Conservation (phyloP, 2,113 vertebrate genomes). For the Chrysemys picta region DNA sequence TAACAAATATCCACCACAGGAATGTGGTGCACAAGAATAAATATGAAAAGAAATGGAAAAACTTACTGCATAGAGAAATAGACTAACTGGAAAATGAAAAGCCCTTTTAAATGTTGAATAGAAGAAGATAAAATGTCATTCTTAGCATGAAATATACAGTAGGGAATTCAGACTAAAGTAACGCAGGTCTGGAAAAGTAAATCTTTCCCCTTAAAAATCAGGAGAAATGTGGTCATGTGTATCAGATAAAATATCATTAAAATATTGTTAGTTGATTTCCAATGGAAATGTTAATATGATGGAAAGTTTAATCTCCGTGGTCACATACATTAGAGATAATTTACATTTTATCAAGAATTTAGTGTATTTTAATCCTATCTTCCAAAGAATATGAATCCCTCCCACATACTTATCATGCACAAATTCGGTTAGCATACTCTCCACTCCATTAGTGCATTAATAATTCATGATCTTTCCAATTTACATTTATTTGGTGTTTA, state of each 20-base stretch:
- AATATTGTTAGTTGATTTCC: neutral
- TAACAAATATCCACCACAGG: neutral
- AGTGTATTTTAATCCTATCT: neutral
- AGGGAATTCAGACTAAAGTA: neutral
- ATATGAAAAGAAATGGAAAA: neutral
- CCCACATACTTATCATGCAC: neutral
- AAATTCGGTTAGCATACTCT: neutral
- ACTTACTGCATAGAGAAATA: neutral
- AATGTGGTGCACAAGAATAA: neutral
- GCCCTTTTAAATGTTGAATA: neutral
- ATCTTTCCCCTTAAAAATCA: neutral
- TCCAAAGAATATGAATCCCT: neutral
- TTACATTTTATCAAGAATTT: neutral
- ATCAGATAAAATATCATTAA: neutral
- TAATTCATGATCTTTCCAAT: neutral
- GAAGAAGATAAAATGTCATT: neutral
- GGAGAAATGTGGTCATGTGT: accelerated
- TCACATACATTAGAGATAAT: neutral
- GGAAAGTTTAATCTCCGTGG: neutral
- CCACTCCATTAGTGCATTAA: accelerated
- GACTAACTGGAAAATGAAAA: neutral
- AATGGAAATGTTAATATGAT: neutral
- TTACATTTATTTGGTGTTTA: neutral
- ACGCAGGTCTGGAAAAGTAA: neutral
- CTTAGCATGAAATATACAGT: neutral